Evolutionary conservation across 1,140 invertebrate genomes (phyloP).

Genomic region (Trichoplusia ni): DNA sequence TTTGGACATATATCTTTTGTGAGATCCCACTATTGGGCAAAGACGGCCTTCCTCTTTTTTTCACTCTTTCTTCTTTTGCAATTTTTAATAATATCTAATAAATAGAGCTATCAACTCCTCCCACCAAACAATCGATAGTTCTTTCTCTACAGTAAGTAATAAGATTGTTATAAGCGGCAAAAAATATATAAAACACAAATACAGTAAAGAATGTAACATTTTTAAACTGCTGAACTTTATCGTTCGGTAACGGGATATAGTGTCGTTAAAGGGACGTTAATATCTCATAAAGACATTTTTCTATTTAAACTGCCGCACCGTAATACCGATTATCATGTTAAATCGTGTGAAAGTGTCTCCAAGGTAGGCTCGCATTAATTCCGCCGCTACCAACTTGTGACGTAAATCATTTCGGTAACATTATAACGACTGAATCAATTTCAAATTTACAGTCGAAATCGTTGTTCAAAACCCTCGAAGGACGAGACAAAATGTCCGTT

Average conservation of each 20-base stretch:
- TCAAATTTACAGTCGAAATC: conserved; percentile 2
- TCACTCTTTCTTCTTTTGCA: too few species aligned
- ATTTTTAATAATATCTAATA: too few species aligned
- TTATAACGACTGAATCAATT: conserved; percentile 25
- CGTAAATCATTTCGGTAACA: conserved; percentile 27
- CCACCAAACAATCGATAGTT: too few species aligned
- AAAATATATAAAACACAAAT: not conserved
- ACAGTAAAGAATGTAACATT: not conserved
- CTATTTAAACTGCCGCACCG: conserved; percentile 33
- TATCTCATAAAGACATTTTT: conserved; percentile 24
- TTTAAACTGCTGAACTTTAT: not conserved
- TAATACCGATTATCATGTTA: conserved; percentile 40
- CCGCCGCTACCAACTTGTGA: conserved; percentile 13
- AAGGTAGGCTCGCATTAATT: conserved; percentile 24
- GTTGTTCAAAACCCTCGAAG: not conserved
- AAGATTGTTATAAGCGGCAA: too few species aligned
- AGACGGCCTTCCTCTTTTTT: too few species aligned
- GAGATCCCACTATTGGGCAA: too few species aligned
- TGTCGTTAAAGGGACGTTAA: conserved; percentile 6
- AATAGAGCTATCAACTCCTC: too few species aligned
- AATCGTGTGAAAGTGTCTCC: conserved; percentile 37
- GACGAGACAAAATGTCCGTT: not conserved
- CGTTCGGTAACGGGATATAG: not conserved
- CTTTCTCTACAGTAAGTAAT: too few species aligned
- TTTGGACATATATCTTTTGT: too few species aligned